These are phyloP conservation scores for Misgurnus anguillicaudatus DNA, from an alignment of 2,113 vertebrate species.

Conservation along the genomic window DNA sequence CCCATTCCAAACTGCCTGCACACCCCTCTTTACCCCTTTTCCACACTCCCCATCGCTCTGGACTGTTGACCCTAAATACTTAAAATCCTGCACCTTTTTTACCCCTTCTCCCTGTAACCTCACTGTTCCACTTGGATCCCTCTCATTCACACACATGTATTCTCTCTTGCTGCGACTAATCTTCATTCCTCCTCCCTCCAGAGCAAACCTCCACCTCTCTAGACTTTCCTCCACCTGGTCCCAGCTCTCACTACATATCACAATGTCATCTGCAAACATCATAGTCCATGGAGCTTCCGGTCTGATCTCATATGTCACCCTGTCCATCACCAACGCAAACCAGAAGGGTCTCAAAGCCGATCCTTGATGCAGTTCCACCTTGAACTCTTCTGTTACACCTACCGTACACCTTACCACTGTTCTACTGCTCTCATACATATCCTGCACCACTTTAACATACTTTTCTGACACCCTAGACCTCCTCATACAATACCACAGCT, in stretches of 20 bases:
- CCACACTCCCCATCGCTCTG: background rate
- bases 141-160: too few species aligned
- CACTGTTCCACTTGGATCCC: too few species aligned
- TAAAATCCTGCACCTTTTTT: background rate
- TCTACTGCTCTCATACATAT: background rate
- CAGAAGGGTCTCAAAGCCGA: background rate
- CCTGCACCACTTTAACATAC: background rate
- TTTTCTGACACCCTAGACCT: background rate
- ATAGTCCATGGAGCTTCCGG: background rate
- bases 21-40: background rate
- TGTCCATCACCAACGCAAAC: background rate
- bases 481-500: background rate
- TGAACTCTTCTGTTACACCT: background rate
- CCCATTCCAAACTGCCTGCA: slow-evolving; percentile 3
- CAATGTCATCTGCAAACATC: slow-evolving; percentile 11
- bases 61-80: background rate
- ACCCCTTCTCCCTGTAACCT: background rate
- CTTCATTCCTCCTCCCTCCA: too few species aligned
- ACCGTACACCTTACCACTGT: background rate
- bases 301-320: background rate
- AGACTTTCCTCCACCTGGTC: background rate
- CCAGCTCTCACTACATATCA: background rate
- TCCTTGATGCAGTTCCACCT: background rate
- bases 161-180: too few species aligned
- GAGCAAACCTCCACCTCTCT: too few species aligned